Conservation (phyloP, 2,888 invertebrate species). For the Drosophila lacicola region DNA sequence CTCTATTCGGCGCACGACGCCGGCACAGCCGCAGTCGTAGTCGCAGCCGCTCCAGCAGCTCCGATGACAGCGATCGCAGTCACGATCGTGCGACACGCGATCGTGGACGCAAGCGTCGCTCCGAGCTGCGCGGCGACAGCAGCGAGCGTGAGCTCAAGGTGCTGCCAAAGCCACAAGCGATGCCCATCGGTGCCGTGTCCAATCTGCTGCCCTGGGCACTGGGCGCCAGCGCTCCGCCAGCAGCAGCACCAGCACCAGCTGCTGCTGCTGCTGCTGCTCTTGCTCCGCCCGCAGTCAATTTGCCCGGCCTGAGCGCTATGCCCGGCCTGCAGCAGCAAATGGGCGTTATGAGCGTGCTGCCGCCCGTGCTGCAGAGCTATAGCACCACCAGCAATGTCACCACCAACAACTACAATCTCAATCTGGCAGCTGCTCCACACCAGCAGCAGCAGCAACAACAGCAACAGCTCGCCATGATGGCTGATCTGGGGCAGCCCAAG, state of each 20-base stretch:
- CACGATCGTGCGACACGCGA: conserved; percentile 83
- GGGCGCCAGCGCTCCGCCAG: conserved; percentile 1
- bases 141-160: conserved; percentile 57
- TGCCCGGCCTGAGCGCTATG: conserved; percentile 10
- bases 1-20: conserved; percentile 60
- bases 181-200: neutral
- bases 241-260: conserved; percentile 6
- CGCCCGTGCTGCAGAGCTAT: conserved; percentile 69
- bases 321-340: conserved; percentile 39
- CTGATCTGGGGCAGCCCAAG: conserved; percentile 10
- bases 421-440: conserved; percentile 20
- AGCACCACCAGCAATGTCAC: conserved; percentile 51
- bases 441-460: conserved; percentile 27
- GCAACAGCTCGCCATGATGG: neutral
- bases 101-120: conserved; percentile 74
- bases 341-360: conserved; percentile 29
- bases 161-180: conserved; percentile 7
- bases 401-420: conserved; percentile 73
- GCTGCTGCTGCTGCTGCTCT: conserved; percentile 5
- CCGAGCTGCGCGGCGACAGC: conserved; percentile 75
- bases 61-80: conserved; percentile 71
- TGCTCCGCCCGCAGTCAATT: conserved; percentile 6
- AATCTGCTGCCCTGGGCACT: conserved; percentile 54
- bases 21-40: conserved; percentile 77
- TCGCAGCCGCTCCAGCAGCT: conserved; percentile 82